These are phyloP conservation scores for Acipenser ruthenus DNA, from an alignment of 2,797 vertebrate species.

Conservation along the genomic window DNA sequence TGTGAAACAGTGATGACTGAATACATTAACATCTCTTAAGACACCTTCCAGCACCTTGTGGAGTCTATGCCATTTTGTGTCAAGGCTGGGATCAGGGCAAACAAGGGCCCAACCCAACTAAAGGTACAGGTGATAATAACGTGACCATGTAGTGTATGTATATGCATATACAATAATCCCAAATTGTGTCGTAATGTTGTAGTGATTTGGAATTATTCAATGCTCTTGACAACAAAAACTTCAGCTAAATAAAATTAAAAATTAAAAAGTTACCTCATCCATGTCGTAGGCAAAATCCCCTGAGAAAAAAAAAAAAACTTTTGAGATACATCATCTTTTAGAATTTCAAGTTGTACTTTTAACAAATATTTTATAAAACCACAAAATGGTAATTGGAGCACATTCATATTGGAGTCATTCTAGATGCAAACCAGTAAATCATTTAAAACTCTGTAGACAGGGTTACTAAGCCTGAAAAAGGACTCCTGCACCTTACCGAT, in stretches of 20 bases:
- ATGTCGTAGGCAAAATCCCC: constrained; percentile 84
- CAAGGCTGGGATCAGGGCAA: too few relatives aligned
- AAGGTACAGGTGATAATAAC: too few relatives aligned
- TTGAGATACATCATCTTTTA: too few relatives aligned
- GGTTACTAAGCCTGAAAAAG: not conserved
- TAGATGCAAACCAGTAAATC: not conserved
- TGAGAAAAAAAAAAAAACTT: constrained; percentile 36
- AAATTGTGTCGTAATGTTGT: not conserved
- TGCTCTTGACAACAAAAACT: too few relatives aligned
- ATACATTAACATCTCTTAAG: too few relatives aligned
- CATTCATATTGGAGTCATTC: not conserved
- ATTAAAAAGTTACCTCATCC: constrained; percentile 58
- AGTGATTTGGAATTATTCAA: too few relatives aligned
- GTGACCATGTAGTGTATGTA: too few relatives aligned
- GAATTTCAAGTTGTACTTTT: not conserved
- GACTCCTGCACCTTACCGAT: constrained; percentile 55
- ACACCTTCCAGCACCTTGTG: too few relatives aligned
- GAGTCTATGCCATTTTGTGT: too few relatives aligned
- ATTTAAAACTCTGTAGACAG: not conserved
- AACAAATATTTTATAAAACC: constrained; percentile 1
- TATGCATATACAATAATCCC: too few relatives aligned
- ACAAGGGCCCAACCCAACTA: too few relatives aligned
- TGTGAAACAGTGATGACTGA: too few relatives aligned
- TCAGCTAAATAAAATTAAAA: not conserved
- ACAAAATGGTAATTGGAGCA: not conserved